Evolutionary conservation across 2,797 vertebrate species (phyloP).

Genomic region (Distichodus sexfasciatus): DNA sequence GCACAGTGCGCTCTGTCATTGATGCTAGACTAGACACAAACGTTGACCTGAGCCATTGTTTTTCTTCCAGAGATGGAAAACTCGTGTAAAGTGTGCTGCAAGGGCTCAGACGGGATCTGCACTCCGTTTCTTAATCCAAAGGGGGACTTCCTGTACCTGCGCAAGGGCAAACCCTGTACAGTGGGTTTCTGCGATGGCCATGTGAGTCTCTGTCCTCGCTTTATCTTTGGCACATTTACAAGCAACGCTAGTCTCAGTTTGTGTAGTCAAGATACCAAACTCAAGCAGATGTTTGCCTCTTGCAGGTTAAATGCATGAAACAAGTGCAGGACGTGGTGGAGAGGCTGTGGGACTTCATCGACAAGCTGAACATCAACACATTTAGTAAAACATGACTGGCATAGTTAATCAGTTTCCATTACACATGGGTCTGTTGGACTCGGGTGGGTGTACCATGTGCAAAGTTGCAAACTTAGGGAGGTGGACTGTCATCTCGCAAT

Average conservation of each 20-base stretch:
- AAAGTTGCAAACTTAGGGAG: too few species aligned
- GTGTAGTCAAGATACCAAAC: not conserved
- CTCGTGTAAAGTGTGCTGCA: conserved; percentile 97
- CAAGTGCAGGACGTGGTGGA: conserved; percentile 97
- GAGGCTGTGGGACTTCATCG: conserved; percentile 97
- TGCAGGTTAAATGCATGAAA: conserved; percentile 96
- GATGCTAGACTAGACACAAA: too few species aligned
- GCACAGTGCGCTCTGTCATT: too few species aligned
- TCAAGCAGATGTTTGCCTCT: not conserved
- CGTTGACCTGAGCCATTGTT: not conserved
- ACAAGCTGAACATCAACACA: conserved; percentile 95
- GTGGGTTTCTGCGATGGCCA: conserved; percentile 92
- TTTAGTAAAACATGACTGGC: conserved; percentile 76
- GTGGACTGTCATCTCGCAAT: too few species aligned
- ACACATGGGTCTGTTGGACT: too few species aligned
- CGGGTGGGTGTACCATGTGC: too few species aligned
- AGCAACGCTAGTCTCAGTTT: not conserved
- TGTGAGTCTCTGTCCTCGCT: conserved; percentile 73
- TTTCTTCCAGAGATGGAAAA: conserved; percentile 81
- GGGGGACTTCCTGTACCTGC: conserved; percentile 79
- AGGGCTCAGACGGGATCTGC: conserved; percentile 73
- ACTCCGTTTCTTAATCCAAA: conserved; percentile 64
- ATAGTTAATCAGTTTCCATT: not conserved
- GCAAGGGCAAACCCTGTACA: conserved; percentile 96
- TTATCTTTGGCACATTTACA: not conserved